Evolutionary conservation across 2,888 invertebrate genomes (phyloP).

Genomic region (Gibbula magus): DNA sequence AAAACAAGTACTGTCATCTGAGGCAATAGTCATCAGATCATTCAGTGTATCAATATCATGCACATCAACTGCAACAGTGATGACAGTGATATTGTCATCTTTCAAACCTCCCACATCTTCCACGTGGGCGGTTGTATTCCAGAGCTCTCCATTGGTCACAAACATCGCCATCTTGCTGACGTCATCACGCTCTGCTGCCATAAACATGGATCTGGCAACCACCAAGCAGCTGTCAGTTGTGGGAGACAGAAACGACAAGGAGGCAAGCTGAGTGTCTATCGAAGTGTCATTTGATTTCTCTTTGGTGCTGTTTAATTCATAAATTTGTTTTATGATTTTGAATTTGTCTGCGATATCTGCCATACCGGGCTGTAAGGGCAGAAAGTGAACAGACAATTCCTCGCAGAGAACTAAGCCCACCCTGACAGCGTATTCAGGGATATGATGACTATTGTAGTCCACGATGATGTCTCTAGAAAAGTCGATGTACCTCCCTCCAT

Average conservation of each 20-base stretch:
- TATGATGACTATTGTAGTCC: neutral
- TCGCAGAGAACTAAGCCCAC: neutral
- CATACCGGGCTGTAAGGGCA: neutral
- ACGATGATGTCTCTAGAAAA: neutral
- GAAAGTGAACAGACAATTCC: neutral
- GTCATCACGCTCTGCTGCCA: neutral
- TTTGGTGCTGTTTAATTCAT: neutral
- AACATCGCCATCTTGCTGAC: constrained; percentile 8
- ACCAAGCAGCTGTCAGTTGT: neutral
- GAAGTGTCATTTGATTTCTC: neutral
- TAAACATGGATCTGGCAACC: neutral
- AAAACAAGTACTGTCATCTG: neutral
- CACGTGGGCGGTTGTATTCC: neutral
- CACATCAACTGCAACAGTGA: neutral
- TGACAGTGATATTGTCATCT: neutral
- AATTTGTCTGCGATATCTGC: neutral
- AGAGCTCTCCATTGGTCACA: neutral
- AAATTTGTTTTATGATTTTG: neutral
- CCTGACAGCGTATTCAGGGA: neutral
- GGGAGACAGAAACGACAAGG: neutral
- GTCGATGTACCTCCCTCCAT: neutral
- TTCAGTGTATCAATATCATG: neutral
- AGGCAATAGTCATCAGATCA: neutral
- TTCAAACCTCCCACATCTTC: neutral
- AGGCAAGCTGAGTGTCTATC: neutral